phyloP scores from a whole-genome alignment of 1,140 invertebrate species.

The Bactericera cockerelli region DNA sequence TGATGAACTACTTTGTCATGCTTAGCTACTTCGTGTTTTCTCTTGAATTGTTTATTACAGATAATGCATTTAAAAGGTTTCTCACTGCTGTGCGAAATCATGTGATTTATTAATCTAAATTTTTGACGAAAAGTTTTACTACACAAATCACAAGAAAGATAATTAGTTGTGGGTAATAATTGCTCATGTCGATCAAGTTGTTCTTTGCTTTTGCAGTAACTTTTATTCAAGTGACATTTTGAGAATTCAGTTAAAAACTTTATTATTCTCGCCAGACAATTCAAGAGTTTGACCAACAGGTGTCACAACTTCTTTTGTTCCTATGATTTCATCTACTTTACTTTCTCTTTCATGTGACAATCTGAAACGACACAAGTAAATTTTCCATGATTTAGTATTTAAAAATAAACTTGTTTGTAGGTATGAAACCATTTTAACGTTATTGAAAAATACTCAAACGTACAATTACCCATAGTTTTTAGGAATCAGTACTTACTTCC shows the following conservation, averaged over 20 bases:
- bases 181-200: not conserved
- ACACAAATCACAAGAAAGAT: not conserved
- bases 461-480: too few relatives aligned
- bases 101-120: constrained; percentile 7
- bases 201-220: not conserved
- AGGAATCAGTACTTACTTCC: too few relatives aligned
- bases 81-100: constrained; percentile 40
- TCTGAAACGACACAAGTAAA: constrained; percentile 8
- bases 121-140: constrained; percentile 9
- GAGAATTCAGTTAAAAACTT: constrained; percentile 37
- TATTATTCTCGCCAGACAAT: constrained; percentile 74
- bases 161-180: not conserved
- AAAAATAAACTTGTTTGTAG: too few relatives aligned
- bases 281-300: constrained; percentile 76
- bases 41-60: constrained; percentile 28
- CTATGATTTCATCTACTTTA: not conserved
- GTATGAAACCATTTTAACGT: too few relatives aligned
- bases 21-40: constrained; percentile 8
- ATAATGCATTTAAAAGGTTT: constrained; percentile 44
- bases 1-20: constrained; percentile 7
- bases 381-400: too few relatives aligned
- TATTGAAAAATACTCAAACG: too few relatives aligned
- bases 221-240: not conserved
- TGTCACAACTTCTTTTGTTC: constrained; percentile 30
- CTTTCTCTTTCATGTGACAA: not conserved